These are phyloP conservation scores for Cheilosia impressa DNA, from an alignment of 2,888 invertebrate genomes.

Conservation along the genomic window DNA sequence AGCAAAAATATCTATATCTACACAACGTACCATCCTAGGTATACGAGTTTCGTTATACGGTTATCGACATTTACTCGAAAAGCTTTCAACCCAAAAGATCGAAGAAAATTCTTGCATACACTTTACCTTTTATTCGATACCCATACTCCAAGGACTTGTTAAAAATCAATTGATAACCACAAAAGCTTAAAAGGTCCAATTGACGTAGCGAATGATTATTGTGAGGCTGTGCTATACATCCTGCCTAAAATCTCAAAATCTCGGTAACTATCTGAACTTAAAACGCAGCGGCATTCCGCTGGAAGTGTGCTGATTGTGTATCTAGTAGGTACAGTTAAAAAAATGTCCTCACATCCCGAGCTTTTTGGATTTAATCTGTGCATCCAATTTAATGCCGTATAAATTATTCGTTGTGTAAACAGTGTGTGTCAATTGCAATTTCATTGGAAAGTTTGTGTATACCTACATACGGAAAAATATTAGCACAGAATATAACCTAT, in stretches of 20 bases:
- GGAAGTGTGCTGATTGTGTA: constrained; percentile 12
- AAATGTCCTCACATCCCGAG: constrained; percentile 23
- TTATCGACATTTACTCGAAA: constrained; percentile 12
- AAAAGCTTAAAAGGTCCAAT: constrained; percentile 9
- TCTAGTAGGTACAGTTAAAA: constrained; percentile 18
- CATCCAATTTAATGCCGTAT: constrained; percentile 40
- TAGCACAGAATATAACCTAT: no score
- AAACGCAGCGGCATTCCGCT: not conserved
- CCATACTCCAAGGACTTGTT: constrained; percentile 24
- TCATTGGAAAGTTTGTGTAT: constrained; percentile 35
- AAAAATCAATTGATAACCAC: constrained; percentile 55
- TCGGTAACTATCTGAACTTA: constrained; percentile 7
- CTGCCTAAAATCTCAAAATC: constrained; percentile 22
- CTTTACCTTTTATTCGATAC: constrained; percentile 16
- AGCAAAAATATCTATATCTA: constrained; percentile 4
- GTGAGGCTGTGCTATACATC: not conserved
- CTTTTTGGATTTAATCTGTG: constrained; percentile 33
- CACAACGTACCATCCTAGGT: not conserved
- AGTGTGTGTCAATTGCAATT: constrained; percentile 35
- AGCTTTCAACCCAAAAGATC: not conserved
- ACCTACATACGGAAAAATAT: not conserved
- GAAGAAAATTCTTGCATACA: constrained; percentile 3
- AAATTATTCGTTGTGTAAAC: constrained; percentile 55
- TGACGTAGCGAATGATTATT: not conserved
- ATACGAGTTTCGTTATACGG: constrained; percentile 19